Percentiles rank a stretch among this genome's conserved stretches.
Evolutionary conservation across 2,888 invertebrate genomes (phyloP).

Genomic region (Mamestra brassicae): DNA sequence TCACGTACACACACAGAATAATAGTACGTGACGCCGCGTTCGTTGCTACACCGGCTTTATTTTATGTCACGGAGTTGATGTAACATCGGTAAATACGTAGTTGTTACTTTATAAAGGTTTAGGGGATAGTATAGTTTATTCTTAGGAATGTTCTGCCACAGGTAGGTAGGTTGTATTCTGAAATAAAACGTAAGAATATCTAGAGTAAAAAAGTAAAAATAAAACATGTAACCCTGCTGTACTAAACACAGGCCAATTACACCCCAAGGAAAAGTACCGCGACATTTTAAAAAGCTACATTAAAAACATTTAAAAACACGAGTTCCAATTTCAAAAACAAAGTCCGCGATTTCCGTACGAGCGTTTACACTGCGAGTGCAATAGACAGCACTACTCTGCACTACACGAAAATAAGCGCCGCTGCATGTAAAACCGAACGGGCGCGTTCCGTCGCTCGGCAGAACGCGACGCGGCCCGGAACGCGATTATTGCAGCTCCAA

Average conservation of each 20-base stretch:
- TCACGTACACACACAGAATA: slow-evolving; percentile 62
- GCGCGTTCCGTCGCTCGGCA: slow-evolving; percentile 58
- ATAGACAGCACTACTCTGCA: slow-evolving; percentile 77
- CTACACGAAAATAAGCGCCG: slow-evolving; percentile 80
- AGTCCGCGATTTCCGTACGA: slow-evolving; percentile 70
- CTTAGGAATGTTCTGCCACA: neutral
- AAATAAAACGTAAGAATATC: neutral
- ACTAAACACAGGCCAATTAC: slow-evolving; percentile 51
- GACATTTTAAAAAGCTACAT: slow-evolving; percentile 47
- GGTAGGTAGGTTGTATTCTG: neutral
- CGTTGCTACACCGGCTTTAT: slow-evolving; percentile 45
- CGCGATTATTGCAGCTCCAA: slow-evolving; percentile 83
- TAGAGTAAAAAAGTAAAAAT: neutral
- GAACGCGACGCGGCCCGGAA: slow-evolving; percentile 69
- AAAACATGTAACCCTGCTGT: neutral
- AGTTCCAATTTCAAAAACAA: slow-evolving; percentile 79
- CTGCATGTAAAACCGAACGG: slow-evolving; percentile 76
- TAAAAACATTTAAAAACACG: slow-evolving; percentile 66
- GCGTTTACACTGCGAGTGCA: slow-evolving; percentile 74
- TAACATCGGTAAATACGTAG: slow-evolving; percentile 44
- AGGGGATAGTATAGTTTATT: slow-evolving; percentile 7
- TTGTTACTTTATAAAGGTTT: slow-evolving; percentile 19
- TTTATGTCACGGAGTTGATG: slow-evolving; percentile 47
- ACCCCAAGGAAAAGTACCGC: slow-evolving; percentile 44
- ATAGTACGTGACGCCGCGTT: slow-evolving; percentile 58